A percentile compares a stretch with the other conserved stretches of the same genome.
These are phyloP conservation scores for Dicaeum eximium DNA, from an alignment of 2,113 vertebrate species.

Conservation along the genomic window DNA sequence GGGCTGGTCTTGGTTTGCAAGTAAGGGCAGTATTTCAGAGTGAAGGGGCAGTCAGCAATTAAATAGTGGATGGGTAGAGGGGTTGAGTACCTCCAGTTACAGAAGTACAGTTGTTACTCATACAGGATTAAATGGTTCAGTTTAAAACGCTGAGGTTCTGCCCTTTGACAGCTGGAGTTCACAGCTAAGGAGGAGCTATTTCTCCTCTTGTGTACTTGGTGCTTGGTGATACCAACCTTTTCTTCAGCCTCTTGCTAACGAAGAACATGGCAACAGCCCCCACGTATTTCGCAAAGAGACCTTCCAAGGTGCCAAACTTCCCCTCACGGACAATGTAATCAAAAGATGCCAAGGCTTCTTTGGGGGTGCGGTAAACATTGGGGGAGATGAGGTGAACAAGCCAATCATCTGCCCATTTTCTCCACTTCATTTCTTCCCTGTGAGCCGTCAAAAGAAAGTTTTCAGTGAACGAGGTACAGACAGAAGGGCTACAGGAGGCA, in stretches of 20 bases:
- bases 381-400: slow-evolving; percentile 97
- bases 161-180: neutral
- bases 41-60: neutral
- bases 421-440: slow-evolving; percentile 98
- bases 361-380: slow-evolving; percentile 90
- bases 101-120: neutral
- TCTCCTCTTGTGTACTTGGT: neutral
- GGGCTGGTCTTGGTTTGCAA: neutral
- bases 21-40: neutral
- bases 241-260: slow-evolving; percentile 89
- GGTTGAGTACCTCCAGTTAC: neutral
- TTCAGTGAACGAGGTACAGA: neutral
- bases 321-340: slow-evolving; percentile 97
- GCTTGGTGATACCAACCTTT: slow-evolving; percentile 73
- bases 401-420: slow-evolving; percentile 92
- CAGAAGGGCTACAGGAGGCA: neutral
- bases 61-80: neutral
- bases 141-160: neutral
- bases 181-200: neutral
- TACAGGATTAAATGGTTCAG: neutral
- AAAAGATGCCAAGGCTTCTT: slow-evolving; percentile 90
- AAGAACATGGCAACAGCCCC: slow-evolving; percentile 93
- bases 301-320: slow-evolving; percentile 87
- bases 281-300: slow-evolving; percentile 90
- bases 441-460: neutral